These are phyloP conservation scores for Hydropsyche betteni DNA, from an alignment of 2,888 invertebrate species.

Conservation along the genomic window DNA sequence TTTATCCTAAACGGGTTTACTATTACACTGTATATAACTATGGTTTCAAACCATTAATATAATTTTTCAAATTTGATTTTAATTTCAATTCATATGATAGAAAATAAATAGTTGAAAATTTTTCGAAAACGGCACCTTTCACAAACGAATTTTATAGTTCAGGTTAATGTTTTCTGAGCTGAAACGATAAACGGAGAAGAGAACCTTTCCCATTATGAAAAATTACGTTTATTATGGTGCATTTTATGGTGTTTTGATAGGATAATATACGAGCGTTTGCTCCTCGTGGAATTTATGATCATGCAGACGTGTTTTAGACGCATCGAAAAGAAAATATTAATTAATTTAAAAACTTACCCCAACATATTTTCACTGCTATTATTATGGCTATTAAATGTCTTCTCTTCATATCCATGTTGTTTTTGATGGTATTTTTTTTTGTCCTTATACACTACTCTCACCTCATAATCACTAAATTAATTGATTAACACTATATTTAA, in stretches of 20 bases:
- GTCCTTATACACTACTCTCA: background rate
- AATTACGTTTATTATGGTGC: conserved; percentile 15
- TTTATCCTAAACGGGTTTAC: conserved; percentile 17
- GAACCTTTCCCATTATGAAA: conserved; percentile 4
- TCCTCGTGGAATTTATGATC: background rate
- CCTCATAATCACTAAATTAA: conserved; percentile 4
- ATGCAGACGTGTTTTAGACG: too few relatives aligned
- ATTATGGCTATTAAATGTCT: background rate
- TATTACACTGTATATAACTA: background rate
- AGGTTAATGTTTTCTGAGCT: background rate
- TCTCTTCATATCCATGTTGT: background rate
- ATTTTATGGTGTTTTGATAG: conserved; percentile 23
- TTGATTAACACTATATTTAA: background rate
- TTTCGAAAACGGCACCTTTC: too few relatives aligned
- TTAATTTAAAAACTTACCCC: conserved; percentile 13
- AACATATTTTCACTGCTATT: conserved; percentile 3
- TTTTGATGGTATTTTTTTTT: background rate
- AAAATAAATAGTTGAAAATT: too few relatives aligned
- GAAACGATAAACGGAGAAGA: conserved; percentile 4
- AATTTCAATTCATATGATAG: too few relatives aligned
- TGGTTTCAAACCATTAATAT: too few relatives aligned
- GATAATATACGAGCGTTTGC: conserved; percentile 15
- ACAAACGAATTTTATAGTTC: too few relatives aligned
- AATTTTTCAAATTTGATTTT: too few relatives aligned
- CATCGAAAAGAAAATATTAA: too few relatives aligned